Conservation (phyloP, 2,888 invertebrate species). For the Meganola albula region DNA sequence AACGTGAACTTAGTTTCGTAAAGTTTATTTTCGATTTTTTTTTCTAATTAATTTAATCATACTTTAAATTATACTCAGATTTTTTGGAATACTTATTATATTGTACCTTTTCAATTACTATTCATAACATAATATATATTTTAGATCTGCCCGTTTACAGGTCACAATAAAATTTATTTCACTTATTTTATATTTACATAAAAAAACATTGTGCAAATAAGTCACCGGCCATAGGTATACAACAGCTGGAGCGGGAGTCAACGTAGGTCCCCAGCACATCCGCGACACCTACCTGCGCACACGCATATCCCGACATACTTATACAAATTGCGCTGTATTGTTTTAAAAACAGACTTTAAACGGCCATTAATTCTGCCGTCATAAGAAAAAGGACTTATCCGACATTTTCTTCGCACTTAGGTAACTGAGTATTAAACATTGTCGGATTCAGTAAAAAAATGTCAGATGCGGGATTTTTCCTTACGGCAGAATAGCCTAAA, state of each 20-base stretch:
- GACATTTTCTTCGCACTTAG: too few species aligned
- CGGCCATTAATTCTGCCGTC: too few species aligned
- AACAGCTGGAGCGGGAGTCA: conserved; percentile 64
- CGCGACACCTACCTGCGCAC: neutral
- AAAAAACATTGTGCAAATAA: conserved; percentile 29
- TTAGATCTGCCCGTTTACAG: neutral
- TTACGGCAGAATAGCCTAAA: too few species aligned
- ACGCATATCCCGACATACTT: conserved; percentile 1
- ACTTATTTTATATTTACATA: conserved; percentile 1
- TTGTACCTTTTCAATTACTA: neutral
- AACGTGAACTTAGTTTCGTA: neutral
- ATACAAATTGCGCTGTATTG: neutral
- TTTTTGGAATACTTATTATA: neutral
- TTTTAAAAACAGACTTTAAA: too few species aligned
- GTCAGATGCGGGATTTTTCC: too few species aligned
- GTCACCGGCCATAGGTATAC: conserved; percentile 40
- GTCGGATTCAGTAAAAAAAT: too few species aligned
- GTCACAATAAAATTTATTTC: neutral
- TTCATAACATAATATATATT: neutral
- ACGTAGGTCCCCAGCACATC: conserved; percentile 38
- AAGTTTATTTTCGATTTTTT: neutral
- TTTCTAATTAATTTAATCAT: neutral
- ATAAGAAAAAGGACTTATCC: too few species aligned
- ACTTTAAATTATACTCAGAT: neutral
- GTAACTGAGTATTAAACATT: too few species aligned